These are phyloP conservation scores for Oreonectes daqikongensis DNA, from an alignment of 2,797 vertebrate species.

Conservation along the genomic window DNA sequence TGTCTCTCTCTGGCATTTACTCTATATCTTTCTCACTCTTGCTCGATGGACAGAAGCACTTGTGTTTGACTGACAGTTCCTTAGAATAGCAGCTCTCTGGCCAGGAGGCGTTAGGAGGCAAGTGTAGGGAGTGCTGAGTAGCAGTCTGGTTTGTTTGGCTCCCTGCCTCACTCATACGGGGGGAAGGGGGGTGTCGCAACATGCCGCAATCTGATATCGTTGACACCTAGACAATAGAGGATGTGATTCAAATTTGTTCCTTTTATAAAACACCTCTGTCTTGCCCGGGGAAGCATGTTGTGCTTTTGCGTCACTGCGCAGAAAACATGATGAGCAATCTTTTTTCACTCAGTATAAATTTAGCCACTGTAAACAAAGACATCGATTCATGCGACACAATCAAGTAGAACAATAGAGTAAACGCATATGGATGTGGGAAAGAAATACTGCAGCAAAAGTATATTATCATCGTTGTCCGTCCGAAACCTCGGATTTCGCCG, in stretches of 20 bases:
- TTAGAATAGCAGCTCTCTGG: slow-evolving; percentile 69
- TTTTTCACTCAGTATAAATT: slow-evolving; percentile 16
- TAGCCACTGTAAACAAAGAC: slow-evolving; percentile 15
- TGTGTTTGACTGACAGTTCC: slow-evolving; percentile 72
- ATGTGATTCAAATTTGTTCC: slow-evolving; percentile 29
- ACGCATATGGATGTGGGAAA: not conserved
- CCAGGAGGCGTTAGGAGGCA: slow-evolving; percentile 69
- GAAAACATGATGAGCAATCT: slow-evolving; percentile 12
- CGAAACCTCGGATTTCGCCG: too few species aligned
- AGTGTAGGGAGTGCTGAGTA: slow-evolving; percentile 66
- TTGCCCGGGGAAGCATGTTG: slow-evolving; percentile 12
- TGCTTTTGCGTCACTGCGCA: slow-evolving; percentile 17
- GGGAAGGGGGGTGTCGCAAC: slow-evolving; percentile 44
- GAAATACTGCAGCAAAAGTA: not conserved
- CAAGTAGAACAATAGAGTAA: not conserved
- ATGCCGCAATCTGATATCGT: slow-evolving; percentile 38
- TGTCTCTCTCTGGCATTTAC: slow-evolving; percentile 40
- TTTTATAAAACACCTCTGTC: slow-evolving; percentile 31
- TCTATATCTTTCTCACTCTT: slow-evolving; percentile 58
- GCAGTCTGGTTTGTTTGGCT: slow-evolving; percentile 70
- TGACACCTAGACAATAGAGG: slow-evolving; percentile 46
- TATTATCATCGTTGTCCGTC: too few species aligned
- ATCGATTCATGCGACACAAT: slow-evolving; percentile 8
- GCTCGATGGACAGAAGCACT: slow-evolving; percentile 62
- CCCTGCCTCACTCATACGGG: slow-evolving; percentile 55